Evolutionary conservation across 2,888 invertebrate genomes (phyloP), one percentile per base, ranked within the genome.

Genomic region (Perithous albicinctus): DNA sequence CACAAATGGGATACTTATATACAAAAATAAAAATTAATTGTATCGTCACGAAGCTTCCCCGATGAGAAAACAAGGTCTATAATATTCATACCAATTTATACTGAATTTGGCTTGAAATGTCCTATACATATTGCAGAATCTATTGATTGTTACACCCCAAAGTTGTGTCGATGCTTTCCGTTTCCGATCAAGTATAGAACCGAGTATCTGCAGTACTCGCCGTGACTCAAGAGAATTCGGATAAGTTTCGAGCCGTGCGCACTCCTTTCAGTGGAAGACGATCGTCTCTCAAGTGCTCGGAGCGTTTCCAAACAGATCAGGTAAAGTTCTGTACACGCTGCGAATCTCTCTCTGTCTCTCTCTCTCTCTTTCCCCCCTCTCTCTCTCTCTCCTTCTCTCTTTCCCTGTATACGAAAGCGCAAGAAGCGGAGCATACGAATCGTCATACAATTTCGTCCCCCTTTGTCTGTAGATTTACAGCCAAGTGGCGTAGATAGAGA

Each of bases 381-480:
- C n/a, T n/a, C n/a, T n/a, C n/a, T n/a, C n/a, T n/a, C n/a, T n/a
- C n/a, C n/a, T n/a, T n/a, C n/a, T n/a, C n/a, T n/a, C n/a, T n/a
- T n/a, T n/a, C n/a, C n/a, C n/a, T 56, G 32, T 56, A 29, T 56
- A 32, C 15, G 32, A 32, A 3, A 32, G 32, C 15, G n/a, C 29
- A n/a, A 29, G 54, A 12, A 26, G n/a, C 1, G 1, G n/a, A 29
- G 32, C 15, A 15, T 29, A 56, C 32, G 0, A n/a, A 32, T 15
- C 56, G 56, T 56, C 56, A 15, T 56, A 70, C 29, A 59, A 29
- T 70, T 70, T 56, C 51, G 12, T 41, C 7, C 23, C 32, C 54
- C 32, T 77, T 70, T 46, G 35, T 72, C 46, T 46, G 56, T 51
- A 12, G 26, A 66, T 56, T 72, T 72, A 59, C 56, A 72, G 56